Conservation (phyloP, 2,888 invertebrate genomes). For the Melieria omissa region DNA sequence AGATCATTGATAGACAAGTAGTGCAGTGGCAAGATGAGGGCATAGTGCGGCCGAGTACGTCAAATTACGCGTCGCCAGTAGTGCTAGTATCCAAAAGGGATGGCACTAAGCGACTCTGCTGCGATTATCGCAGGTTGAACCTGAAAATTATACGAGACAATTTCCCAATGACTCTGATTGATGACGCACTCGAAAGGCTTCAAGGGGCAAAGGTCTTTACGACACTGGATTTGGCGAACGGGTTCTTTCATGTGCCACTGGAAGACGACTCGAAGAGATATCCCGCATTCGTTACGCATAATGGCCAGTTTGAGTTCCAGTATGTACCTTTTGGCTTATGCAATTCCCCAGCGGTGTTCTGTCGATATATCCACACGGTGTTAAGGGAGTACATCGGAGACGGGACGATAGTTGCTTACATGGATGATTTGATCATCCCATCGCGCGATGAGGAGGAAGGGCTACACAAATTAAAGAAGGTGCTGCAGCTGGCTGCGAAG, state of each 20-base stretch:
- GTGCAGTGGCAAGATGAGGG: constrained; percentile 13
- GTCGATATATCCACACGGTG: constrained; percentile 13
- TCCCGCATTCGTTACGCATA: constrained; percentile 14
- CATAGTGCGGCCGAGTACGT: constrained; percentile 7
- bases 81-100: constrained; percentile 12
- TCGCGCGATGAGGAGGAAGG: constrained; percentile 6
- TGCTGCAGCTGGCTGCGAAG: constrained; percentile 4
- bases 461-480: not conserved
- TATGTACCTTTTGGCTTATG: constrained; percentile 17
- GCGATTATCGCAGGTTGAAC: constrained; percentile 41
- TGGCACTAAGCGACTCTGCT: constrained; percentile 37
- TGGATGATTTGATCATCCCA: constrained; percentile 16
- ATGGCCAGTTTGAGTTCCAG: constrained; percentile 18
- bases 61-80: constrained; percentile 6
- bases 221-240: constrained; percentile 14
- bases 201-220: constrained; percentile 17
- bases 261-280: constrained; percentile 14
- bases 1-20: constrained; percentile 21
- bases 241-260: constrained; percentile 19
- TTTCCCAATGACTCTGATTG: constrained; percentile 33
- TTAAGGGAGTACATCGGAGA: constrained; percentile 12
- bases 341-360: constrained; percentile 22
- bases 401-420: constrained; percentile 11
- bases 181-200: constrained; percentile 12
- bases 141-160: constrained; percentile 35